These are phyloP conservation scores for Sorex fumeus DNA, from an alignment of 2,113 vertebrate species.

Conservation along the genomic window DNA sequence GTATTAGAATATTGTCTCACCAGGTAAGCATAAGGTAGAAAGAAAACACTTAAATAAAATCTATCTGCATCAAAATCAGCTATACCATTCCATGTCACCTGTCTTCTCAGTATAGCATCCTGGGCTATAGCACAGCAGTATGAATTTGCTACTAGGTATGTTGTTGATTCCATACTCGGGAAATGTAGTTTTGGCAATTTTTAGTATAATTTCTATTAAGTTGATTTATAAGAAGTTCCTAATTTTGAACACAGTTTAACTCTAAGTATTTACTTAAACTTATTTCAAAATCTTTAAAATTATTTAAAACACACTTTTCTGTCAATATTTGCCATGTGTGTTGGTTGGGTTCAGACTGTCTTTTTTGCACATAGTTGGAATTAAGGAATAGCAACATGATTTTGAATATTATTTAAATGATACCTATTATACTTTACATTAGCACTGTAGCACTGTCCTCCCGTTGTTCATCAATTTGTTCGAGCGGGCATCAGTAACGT, in stretches of 20 bases:
- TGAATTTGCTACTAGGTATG: not conserved
- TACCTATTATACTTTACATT: not conserved
- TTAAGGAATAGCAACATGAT: not conserved
- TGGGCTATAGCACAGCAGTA: not conserved
- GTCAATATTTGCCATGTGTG: not conserved
- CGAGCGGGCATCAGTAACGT: too few relatives aligned
- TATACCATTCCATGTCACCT: not conserved
- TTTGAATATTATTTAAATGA: slow-evolving; percentile 12
- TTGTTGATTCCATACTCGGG: slow-evolving; percentile 20
- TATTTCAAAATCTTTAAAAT: not conserved
- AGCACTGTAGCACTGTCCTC: too few relatives aligned
- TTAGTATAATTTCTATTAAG: slow-evolving; percentile 23
- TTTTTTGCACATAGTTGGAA: not conserved
- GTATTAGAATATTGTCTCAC: not conserved
- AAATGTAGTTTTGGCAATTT: not conserved
- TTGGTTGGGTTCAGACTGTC: not conserved
- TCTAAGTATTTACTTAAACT: slow-evolving; percentile 63
- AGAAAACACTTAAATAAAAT: not conserved
- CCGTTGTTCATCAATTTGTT: too few relatives aligned
- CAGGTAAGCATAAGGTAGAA: not conserved
- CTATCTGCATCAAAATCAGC: not conserved
- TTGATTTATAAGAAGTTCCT: slow-evolving; percentile 11
- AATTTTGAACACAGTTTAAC: slow-evolving; percentile 34
- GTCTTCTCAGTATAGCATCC: not conserved
- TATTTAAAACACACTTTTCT: slow-evolving; percentile 47